Evolutionary conservation across 2,113 vertebrate species (phyloP).

Genomic region (Atrichornis clamosus): DNA sequence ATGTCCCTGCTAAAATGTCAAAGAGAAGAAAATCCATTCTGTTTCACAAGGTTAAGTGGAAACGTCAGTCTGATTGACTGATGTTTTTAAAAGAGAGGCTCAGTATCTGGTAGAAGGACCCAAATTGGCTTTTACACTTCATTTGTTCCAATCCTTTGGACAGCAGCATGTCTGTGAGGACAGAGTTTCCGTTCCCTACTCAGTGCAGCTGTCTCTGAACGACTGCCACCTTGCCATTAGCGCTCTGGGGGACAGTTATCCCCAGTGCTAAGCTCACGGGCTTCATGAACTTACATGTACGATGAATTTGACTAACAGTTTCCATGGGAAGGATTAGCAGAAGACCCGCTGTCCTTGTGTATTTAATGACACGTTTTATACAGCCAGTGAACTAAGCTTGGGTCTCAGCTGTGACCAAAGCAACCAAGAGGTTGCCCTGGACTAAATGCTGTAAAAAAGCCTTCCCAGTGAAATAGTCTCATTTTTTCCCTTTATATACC

Average conservation of each 20-base stretch:
- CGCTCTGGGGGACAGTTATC: neutral
- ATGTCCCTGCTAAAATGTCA: neutral
- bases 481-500: neutral
- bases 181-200: neutral
- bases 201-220: neutral
- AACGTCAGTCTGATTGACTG: conserved; percentile 50
- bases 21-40: neutral
- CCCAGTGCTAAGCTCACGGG: neutral
- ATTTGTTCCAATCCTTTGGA: conserved; percentile 60
- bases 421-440: neutral
- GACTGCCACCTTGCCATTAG: neutral
- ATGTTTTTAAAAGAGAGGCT: conserved; percentile 48
- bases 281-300: neutral
- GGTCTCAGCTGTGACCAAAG: neutral
- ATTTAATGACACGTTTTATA: neutral
- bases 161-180: conserved; percentile 39
- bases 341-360: neutral
- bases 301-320: neutral
- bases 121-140: conserved; percentile 57
- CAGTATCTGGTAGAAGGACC: conserved; percentile 16
- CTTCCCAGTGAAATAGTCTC: neutral
- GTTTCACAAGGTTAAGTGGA: conserved; percentile 58
- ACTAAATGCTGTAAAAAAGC: neutral
- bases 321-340: neutral
- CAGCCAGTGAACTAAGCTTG: neutral